phyloP scores from a whole-genome alignment of 1,140 invertebrate species.

The Apis dorsata region DNA sequence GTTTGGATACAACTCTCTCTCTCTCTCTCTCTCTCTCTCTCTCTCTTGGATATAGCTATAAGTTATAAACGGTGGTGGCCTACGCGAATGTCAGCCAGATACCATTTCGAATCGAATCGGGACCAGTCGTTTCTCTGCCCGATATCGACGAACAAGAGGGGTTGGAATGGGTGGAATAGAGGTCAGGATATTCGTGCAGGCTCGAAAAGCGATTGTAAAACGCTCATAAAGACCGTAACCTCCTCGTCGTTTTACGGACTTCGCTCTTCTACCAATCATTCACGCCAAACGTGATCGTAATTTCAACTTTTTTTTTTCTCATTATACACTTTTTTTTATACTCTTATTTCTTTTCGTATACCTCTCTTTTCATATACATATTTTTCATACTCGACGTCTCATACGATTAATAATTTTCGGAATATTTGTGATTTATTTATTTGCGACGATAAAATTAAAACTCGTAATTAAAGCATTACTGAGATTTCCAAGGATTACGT shows the following conservation, averaged over 20 bases:
- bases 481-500: no score
- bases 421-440: no score
- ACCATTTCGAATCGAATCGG: slow-evolving; percentile 58
- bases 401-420: no score
- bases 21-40: neutral
- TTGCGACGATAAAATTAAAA: no score
- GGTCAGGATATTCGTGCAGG: slow-evolving; percentile 8
- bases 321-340: no score
- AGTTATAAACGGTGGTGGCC: slow-evolving; percentile 11
- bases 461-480: no score
- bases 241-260: neutral
- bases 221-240: slow-evolving; percentile 30
- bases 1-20: slow-evolving; percentile 10
- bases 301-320: neutral
- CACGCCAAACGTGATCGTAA: neutral
- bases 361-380: neutral
- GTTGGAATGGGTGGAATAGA: neutral
- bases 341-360: neutral
- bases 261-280: neutral
- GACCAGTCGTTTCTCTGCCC: slow-evolving; percentile 39
- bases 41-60: neutral
- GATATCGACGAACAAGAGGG: neutral
- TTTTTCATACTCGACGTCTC: no score
- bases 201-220: slow-evolving; percentile 27
- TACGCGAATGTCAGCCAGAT: slow-evolving; percentile 42